Percentiles rank a stretch among this genome's conserved stretches.
Evolutionary conservation across 2,797 vertebrate genomes (phyloP).

Genomic region (Dipus sagitta): DNA sequence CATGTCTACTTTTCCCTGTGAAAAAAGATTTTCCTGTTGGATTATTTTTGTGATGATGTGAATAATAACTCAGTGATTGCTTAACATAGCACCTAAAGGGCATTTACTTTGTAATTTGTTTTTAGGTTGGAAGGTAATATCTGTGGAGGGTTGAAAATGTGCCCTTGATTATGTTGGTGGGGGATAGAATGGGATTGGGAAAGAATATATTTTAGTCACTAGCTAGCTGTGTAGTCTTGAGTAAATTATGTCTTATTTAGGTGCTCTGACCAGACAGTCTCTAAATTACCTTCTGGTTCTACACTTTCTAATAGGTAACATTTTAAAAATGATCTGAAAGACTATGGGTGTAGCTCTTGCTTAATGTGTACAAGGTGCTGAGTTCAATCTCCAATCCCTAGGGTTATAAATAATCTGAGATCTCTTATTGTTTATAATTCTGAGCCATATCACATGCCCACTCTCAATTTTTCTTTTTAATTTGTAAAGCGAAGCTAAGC

Average conservation of each 20-base stretch:
- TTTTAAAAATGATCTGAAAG: background rate
- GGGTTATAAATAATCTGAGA: background rate
- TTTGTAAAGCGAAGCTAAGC: constrained; percentile 42
- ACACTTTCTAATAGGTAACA: background rate
- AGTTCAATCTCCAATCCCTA: too few species aligned
- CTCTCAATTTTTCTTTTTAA: background rate
- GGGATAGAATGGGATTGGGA: background rate
- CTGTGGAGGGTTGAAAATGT: background rate
- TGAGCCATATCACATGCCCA: background rate
- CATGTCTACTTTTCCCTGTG: background rate
- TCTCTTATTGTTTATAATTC: constrained; percentile 30
- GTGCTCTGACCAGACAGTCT: background rate
- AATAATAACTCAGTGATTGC: background rate
- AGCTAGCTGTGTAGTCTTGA: background rate
- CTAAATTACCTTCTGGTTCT: background rate
- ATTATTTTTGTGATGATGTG: background rate
- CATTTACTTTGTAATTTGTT: background rate
- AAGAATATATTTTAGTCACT: background rate
- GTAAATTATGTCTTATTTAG: constrained; percentile 12
- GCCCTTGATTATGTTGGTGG: background rate
- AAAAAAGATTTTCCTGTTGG: constrained; percentile 17
- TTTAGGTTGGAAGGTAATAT: background rate
- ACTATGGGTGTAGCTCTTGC: too few species aligned
- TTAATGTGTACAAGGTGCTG: too few species aligned
- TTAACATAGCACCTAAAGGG: background rate